Conservation (phyloP, 2,113 vertebrate genomes). For the Platycercus adscitus region DNA sequence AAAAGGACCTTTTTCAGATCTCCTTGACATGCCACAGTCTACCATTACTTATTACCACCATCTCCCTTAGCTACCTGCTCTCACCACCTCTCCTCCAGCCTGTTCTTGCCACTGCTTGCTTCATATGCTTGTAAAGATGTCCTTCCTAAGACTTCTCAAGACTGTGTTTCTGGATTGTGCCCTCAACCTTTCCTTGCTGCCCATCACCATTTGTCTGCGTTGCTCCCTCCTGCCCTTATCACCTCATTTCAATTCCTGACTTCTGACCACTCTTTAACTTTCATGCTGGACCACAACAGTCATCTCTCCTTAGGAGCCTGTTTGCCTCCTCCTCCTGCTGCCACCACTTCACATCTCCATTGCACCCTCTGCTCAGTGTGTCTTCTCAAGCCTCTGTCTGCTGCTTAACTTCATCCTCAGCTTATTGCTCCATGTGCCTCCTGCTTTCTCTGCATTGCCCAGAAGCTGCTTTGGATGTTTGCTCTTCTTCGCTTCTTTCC, state of each 20-base stretch:
- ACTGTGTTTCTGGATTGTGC: background rate
- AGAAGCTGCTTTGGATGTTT: background rate
- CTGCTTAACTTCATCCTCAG: background rate
- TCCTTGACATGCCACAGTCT: background rate
- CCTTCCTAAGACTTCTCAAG: background rate
- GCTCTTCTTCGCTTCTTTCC: background rate
- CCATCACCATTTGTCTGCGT: background rate
- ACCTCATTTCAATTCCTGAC: background rate
- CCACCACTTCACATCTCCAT: background rate
- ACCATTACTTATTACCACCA: background rate
- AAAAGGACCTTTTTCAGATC: background rate
- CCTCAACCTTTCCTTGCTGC: background rate
- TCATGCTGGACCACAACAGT: background rate
- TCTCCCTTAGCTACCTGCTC: background rate
- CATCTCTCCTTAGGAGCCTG: background rate
- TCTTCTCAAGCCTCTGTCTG: background rate
- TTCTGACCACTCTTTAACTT: background rate
- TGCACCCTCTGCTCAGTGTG: fast-evolving
- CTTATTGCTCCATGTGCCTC: background rate
- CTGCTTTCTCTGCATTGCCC: background rate
- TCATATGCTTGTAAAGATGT: background rate
- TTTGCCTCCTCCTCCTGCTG: background rate
- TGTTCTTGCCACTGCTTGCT: background rate
- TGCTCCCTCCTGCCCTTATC: background rate
- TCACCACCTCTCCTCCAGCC: background rate